These are phyloP conservation scores for Galerucella nymphaeae DNA, from an alignment of 2,888 invertebrate genomes.

Conservation along the genomic window DNA sequence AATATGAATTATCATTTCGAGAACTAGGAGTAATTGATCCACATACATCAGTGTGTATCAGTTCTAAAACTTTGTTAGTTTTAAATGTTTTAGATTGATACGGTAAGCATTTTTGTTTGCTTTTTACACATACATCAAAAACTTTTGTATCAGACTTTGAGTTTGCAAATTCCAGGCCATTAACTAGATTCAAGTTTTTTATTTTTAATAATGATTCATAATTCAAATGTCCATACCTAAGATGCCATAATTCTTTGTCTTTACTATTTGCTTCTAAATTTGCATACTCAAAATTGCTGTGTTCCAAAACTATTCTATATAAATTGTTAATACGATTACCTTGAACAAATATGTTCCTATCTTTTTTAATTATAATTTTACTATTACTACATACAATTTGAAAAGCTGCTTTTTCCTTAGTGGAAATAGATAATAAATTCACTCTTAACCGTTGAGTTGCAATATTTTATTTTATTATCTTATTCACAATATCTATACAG, in stretches of 20 bases:
- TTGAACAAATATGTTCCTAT: neutral
- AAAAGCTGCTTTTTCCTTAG: slow-evolving; percentile 1
- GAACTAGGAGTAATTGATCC: slow-evolving; percentile 11
- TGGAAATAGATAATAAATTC: slow-evolving; percentile 5
- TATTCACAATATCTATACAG: too few relatives aligned
- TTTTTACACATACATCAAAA: neutral
- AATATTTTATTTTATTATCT: too few relatives aligned
- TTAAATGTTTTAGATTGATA: neutral
- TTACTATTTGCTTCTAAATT: neutral
- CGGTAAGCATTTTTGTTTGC: neutral
- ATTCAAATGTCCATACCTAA: too few relatives aligned
- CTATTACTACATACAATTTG: neutral
- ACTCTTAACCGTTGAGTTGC: too few relatives aligned
- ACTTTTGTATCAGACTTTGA: neutral
- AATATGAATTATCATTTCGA: slow-evolving; percentile 23
- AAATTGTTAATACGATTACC: neutral
- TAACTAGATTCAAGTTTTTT: neutral
- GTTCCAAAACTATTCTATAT: slow-evolving; percentile 4
- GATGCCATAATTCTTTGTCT: too few relatives aligned
- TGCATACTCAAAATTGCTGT: neutral
- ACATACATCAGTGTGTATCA: slow-evolving; percentile 15
- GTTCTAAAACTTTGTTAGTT: slow-evolving; percentile 12
- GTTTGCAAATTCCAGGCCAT: neutral
- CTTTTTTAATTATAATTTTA: neutral
- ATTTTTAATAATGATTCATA: neutral